Conservation (phyloP, 2,797 vertebrate genomes). For the Enteromius trimaculatus region DNA sequence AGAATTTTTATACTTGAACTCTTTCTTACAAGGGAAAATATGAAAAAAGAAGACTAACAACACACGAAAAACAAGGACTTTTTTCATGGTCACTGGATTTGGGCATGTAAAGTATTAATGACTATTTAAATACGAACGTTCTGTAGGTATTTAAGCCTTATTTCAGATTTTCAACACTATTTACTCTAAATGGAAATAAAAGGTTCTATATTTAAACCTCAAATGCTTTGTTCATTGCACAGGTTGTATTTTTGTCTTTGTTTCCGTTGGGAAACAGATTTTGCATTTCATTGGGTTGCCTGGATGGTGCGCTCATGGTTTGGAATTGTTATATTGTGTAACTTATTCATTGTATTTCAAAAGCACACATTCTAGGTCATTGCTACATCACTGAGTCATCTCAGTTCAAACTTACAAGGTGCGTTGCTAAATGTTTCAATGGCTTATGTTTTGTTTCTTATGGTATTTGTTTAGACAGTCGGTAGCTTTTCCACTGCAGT, state of each 20-base stretch:
- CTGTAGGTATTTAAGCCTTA: constrained; percentile 90
- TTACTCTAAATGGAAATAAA: constrained; percentile 92
- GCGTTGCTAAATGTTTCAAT: background rate
- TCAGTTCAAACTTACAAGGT: background rate
- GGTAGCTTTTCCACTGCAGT: background rate
- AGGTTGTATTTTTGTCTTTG: background rate
- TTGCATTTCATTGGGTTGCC: background rate
- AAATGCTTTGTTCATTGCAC: constrained; percentile 59
- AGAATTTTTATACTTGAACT: constrained; percentile 99
- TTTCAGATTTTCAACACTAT: constrained; percentile 91
- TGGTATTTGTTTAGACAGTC: constrained; percentile 7
- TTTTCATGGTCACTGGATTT: constrained; percentile 95
- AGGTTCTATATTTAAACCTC: constrained; percentile 76
- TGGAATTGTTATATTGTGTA: background rate
- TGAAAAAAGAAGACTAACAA: constrained; percentile 77
- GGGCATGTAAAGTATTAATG: constrained; percentile 89
- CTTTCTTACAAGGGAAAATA: constrained; percentile 99
- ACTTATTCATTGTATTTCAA: constrained; percentile 13
- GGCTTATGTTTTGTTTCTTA: constrained; percentile 24
- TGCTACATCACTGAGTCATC: background rate
- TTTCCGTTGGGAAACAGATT: background rate
- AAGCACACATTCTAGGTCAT: background rate
- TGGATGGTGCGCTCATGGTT: background rate
- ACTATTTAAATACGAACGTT: constrained; percentile 89
- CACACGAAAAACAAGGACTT: constrained; percentile 77